A percentile compares a stretch with the other conserved stretches of the same genome.
Evolutionary conservation across 2,113 vertebrate species (phyloP).

Genomic region (Salvelinus sp.): DNA sequence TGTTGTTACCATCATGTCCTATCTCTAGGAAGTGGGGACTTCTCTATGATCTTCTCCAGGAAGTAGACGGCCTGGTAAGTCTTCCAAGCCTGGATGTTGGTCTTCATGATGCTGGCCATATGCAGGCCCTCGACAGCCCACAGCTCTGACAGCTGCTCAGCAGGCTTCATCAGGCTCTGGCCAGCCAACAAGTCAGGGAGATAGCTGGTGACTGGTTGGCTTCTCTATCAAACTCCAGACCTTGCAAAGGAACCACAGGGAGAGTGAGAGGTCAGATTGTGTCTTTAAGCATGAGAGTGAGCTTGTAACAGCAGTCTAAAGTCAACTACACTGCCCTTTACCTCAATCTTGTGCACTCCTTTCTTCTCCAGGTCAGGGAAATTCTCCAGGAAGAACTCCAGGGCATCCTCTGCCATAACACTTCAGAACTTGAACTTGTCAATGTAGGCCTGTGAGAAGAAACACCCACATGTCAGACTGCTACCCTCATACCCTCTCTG

Average conservation of each 20-base stretch:
- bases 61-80: conserved; percentile 82
- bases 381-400: conserved; percentile 79
- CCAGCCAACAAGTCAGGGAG: conserved; percentile 80
- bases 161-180: conserved; percentile 77
- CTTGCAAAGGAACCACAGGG: conserved; percentile 45
- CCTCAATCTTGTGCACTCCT: conserved; percentile 73
- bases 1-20: conserved; percentile 9
- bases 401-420: conserved; percentile 75
- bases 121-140: conserved; percentile 64
- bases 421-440: conserved; percentile 79
- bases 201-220: conserved; percentile 1
- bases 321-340: conserved; percentile 34
- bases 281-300: no score
- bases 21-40: conserved; percentile 79
- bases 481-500: no score
- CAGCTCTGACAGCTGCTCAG: conserved; percentile 73
- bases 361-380: conserved; percentile 79
- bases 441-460: conserved; percentile 75
- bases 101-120: conserved; percentile 43
- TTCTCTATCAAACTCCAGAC: conserved; percentile 74
- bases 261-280: not conserved
- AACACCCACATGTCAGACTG: not conserved
- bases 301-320: not conserved
- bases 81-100: conserved; percentile 73
- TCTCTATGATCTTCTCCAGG: conserved; percentile 77